Base-by-base conservation (phyloP, 2,888 invertebrate species). In the Phaonia tiefii region DNA sequence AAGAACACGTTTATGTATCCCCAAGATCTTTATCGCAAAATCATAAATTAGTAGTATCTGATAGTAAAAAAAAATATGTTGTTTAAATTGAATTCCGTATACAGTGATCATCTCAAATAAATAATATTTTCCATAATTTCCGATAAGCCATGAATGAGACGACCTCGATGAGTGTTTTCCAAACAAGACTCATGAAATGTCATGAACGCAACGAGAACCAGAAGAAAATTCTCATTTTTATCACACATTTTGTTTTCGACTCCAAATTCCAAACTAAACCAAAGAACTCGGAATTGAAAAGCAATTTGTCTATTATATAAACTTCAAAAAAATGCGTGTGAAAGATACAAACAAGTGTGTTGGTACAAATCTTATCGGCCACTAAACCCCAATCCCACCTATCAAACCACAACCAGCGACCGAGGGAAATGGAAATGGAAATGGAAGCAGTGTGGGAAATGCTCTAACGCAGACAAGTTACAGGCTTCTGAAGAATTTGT, bases 401-500 rank as follows among this genome's bases (percentile, higher is more conserved):
- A n/a, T n/a, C n/a, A n/a, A n/a, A n/a, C n/a, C n/a, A n/a, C n/a
- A n/a, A n/a, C n/a, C n/a, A n/a, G n/a, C n/a, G 2, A 51, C 8
- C 26, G 56, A 4, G 25, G 1, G 11, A 13, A 22, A 22, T 8
- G 22, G 8, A 54, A 54, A 11, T 46, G 22, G 20, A 25, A 25
- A 25, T 2, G 17, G 10, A 22, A 54, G 54, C 25, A 49, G 44
- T 44, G 31, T 31, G 8, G 3, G 31, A 31, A 31, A 5, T 31
- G 31, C 8, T 49, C 20, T 7, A 22, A 51, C 1, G n/a, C 51
- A 51, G 20, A 39, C 5, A 67, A 5, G 39, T 13, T 49, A 58
- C 49, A 8, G 39, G 37, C 65, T 71, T 78, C 71, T 73, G 72
- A 69, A 72, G 74, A 54, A 78, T 67, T 82, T 79, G 72, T 56